Conservation (phyloP, 2,113 vertebrate genomes). For the Machaerirhynchus nigripectus region DNA sequence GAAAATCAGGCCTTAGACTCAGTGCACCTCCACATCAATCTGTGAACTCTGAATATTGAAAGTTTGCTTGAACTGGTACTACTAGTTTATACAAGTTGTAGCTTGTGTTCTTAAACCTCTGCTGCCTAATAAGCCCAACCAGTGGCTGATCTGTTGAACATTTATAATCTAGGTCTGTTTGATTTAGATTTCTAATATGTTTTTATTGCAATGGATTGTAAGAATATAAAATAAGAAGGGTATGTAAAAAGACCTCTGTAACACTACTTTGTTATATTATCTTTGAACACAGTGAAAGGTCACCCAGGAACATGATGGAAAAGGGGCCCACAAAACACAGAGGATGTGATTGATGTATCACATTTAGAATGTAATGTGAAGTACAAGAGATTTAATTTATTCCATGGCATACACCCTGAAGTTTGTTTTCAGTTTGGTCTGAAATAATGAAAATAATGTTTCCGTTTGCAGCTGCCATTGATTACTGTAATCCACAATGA, state of each 20-base stretch:
- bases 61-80: neutral
- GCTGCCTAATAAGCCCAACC: neutral
- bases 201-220: constrained; percentile 29
- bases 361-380: neutral
- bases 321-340: neutral
- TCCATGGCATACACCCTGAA: neutral
- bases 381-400: constrained; percentile 10
- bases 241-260: neutral
- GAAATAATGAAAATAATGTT: constrained; percentile 30
- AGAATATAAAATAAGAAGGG: constrained; percentile 5
- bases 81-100: neutral
- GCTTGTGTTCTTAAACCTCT: neutral
- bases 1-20: neutral
- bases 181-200: neutral
- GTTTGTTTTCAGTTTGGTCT: constrained; percentile 35
- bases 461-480: neutral
- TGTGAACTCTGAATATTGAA: neutral
- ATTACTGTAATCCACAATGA: neutral
- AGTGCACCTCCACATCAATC: neutral
- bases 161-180: neutral
- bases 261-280: neutral
- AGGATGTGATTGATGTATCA: constrained; percentile 4
- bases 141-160: neutral
- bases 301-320: neutral
- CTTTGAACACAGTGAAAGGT: constrained; percentile 35